Evolutionary conservation across 2,888 invertebrate species (phyloP).

Genomic region (Ochropleura leucogaster): DNA sequence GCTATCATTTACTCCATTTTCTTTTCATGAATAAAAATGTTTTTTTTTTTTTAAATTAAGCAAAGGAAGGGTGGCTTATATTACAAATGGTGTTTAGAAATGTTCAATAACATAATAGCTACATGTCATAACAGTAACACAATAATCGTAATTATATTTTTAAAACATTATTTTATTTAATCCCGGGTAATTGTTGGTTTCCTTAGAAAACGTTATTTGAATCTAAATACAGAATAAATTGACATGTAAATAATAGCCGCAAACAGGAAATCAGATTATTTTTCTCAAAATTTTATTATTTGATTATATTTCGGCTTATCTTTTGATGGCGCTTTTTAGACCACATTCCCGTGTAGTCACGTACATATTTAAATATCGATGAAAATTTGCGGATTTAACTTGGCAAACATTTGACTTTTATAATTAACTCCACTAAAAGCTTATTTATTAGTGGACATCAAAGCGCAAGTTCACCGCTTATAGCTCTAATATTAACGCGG

Average conservation of each 20-base stretch:
- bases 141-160: background rate
- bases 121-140: background rate
- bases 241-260: slow-evolving; percentile 12
- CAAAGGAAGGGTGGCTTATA: too few species aligned
- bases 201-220: background rate
- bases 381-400: slow-evolving; percentile 48
- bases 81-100: background rate
- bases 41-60: background rate
- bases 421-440: slow-evolving; percentile 64
- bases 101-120: background rate
- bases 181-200: background rate
- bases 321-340: slow-evolving; percentile 33
- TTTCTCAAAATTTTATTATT: slow-evolving; percentile 21
- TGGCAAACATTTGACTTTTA: slow-evolving; percentile 50
- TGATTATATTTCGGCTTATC: slow-evolving; percentile 30
- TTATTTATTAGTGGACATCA: slow-evolving; percentile 43
- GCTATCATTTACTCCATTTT: background rate
- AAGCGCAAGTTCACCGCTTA: slow-evolving; percentile 32
- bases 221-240: background rate
- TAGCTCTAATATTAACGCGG: background rate
- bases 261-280: slow-evolving; percentile 28
- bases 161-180: background rate
- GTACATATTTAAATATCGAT: slow-evolving; percentile 47
- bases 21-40: background rate
- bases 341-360: slow-evolving; percentile 35